Base-by-base conservation (phyloP, 2,113 vertebrate species). In the Corythoichthys intestinalis region DNA sequence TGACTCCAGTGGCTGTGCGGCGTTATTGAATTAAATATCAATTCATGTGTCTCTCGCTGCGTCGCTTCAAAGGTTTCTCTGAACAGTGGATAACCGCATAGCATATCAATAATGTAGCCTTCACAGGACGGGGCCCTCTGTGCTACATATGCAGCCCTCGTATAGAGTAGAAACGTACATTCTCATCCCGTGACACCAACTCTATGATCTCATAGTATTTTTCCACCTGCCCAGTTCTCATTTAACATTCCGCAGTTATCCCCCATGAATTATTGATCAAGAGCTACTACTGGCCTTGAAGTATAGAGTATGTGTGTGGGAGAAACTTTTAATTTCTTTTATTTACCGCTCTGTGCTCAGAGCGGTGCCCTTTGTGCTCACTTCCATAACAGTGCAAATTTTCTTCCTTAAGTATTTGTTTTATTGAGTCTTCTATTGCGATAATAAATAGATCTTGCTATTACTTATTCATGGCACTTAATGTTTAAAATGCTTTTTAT, bases 231-330 rank as follows among this genome's bases (percentile, higher is more conserved):
- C 11, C 0, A 66, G 66, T 65, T 69, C 34, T 76, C 61, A 69
- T 84, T 82, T 69, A 72, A 61, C 66, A 74, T 83, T 71, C 39
- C 60, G 37, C 52, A 57, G 64, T 77, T 75, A 67, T 73, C 69
- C 39, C 72, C 78, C 75, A 75, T 85, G 61, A 59, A 87, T 73
- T 83, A 80, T 84, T 81, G 60, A 89, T 83, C 56, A 75, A 70
- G 74, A 48, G 69, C 2, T 69, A 72, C 70, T 20, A 53, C 65
- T 66, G 57, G 39, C 63, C 53, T 54, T 66, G 62, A 65, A 34
- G 54, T 73, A 72, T 64, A 37, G 11, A 63, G 53, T 56, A 47
- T 34, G 34, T 14, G 2, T 44, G 66, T 13, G 60, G 61, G 49
- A 54, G 63, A 65, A 64, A 77, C 65, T 68, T 81, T 54, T 63